Base-by-base conservation (phyloP, 2,113 vertebrate species). In the Oceanites oceanicus region DNA sequence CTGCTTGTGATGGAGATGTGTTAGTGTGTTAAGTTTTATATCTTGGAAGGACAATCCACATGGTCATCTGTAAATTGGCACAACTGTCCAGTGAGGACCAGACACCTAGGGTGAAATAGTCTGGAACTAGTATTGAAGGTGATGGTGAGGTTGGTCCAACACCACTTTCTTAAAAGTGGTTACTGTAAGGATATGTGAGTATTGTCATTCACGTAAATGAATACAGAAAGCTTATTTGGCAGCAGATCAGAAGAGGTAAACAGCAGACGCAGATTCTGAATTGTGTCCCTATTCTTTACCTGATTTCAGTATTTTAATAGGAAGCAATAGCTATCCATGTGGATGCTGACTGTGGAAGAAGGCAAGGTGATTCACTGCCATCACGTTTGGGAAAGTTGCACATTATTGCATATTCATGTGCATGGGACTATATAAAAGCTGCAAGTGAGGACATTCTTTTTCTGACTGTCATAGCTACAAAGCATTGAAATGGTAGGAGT, bases 381-480 rank as follows among this genome's bases (percentile, higher is more conserved):
- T 86, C 21, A 4, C 38, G 49, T 93, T 92, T 93, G 79, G 34
- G 74, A 79, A 93, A 73, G 86, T 47, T 90, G 34, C 18, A 36
- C 5, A 3, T 52, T 61, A 16, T 42, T 90, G 53, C 44, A 76
- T 92, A 56, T 92, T 93, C 53, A 76, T 76, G 36, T 85, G 30
- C n/a, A 71, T 91, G 16, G 21, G 23, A 34, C 65, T 61, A 0
- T 67, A 55, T 85, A 71, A 86, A 96, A 96, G 70, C 84, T 92
- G 76, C 94, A 95, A 91, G 84, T 72, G 73, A 87, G 52, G 66
- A 92, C 95, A 95, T 96, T 97, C 72, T 91, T 96, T 59, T 85
- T 91, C 73, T 36, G 30, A 45, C 56, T 65, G 73, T 97, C 93
- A 94, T 86, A 94, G 80, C 68, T 94, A 85, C 32, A 7, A 71